Evolutionary conservation across 53 echinoderm and acorn worm species (phyloP).

Genomic region (Astropecten irregularis): DNA sequence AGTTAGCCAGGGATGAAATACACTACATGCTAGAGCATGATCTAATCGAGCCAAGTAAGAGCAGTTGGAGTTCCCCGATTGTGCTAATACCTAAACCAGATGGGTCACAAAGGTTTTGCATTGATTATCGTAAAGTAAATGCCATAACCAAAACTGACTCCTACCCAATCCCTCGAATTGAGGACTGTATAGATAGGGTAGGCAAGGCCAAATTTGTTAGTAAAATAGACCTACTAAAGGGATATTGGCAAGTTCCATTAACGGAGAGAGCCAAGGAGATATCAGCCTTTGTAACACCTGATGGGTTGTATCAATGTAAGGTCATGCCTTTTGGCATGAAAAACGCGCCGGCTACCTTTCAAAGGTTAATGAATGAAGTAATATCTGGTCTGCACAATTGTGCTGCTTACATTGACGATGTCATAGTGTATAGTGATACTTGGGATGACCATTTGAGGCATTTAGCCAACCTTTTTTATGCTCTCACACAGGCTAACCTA

Average conservation of each 20-base stretch:
- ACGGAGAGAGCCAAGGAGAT: slow-evolving; percentile 36
- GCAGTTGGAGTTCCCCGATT: slow-evolving; percentile 41
- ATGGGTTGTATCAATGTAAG: slow-evolving; percentile 27
- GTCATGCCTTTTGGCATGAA: slow-evolving; percentile 58
- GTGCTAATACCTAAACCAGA: slow-evolving; percentile 15
- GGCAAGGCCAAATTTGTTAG: slow-evolving; percentile 36
- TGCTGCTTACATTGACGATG: slow-evolving; percentile 1
- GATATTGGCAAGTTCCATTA: slow-evolving; percentile 52
- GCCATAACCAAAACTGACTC: slow-evolving; percentile 47
- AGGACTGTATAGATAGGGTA: slow-evolving; percentile 51
- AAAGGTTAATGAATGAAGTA: slow-evolving; percentile 42
- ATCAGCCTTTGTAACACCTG: slow-evolving; percentile 51
- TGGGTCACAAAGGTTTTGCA: slow-evolving; percentile 32
- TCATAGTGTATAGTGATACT: slow-evolving; percentile 19
- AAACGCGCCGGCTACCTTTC: slow-evolving; percentile 45
- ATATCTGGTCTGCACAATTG: not conserved
- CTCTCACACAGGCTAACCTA: slow-evolving; percentile 4
- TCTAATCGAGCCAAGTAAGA: slow-evolving; percentile 42
- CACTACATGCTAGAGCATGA: slow-evolving; percentile 18
- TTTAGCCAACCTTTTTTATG: not conserved
- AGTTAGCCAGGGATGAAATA: slow-evolving; percentile 12
- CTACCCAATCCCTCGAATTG: slow-evolving; percentile 47
- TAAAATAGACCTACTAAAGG: slow-evolving; percentile 53
- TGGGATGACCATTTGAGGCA: slow-evolving; percentile 34
- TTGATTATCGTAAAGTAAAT: slow-evolving; percentile 65